Percentiles rank a stretch among this genome's conserved stretches.
Evolutionary conservation across 2,888 invertebrate genomes (phyloP).

Genomic region (Parascotia fuliginaria): DNA sequence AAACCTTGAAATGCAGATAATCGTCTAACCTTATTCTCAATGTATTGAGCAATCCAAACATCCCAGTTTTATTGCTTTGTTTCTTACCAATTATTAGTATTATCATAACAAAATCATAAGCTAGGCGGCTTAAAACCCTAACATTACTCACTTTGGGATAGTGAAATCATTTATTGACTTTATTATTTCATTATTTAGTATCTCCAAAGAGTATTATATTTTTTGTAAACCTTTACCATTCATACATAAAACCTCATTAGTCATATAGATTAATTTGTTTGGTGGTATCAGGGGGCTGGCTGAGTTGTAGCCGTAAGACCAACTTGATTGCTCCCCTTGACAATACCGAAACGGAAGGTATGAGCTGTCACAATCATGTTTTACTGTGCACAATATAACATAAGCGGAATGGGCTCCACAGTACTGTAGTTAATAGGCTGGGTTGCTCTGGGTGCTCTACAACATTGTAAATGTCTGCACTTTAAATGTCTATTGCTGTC

Average conservation of each 20-base stretch:
- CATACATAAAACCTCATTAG: no score
- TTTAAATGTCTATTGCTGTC: conserved; percentile 10
- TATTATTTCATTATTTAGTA: no score
- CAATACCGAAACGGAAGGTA: conserved; percentile 60
- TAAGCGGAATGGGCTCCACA: neutral
- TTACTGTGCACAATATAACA: conserved; percentile 48
- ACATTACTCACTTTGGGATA: conserved; percentile 34
- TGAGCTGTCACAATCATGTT: conserved; percentile 23
- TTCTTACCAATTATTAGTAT: neutral
- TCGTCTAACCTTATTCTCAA: conserved; percentile 56
- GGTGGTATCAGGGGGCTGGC: conserved; percentile 68
- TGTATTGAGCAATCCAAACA: conserved; percentile 34
- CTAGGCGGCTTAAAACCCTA: no score
- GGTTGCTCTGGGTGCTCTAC: conserved; percentile 23
- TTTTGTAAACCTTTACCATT: no score
- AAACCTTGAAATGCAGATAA: conserved; percentile 49
- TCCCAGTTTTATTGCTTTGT: conserved; percentile 33
- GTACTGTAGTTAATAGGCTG: conserved; percentile 17
- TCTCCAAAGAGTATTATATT: no score
- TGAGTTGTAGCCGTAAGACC: conserved; percentile 75
- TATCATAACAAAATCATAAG: neutral
- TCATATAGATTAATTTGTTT: no score
- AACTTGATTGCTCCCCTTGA: conserved; percentile 65
- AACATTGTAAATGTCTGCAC: conserved; percentile 20
- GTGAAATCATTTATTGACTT: conserved; percentile 22